These are phyloP conservation scores for Premnoplex brunnescens DNA, from an alignment of 2,797 vertebrate genomes.

Conservation along the genomic window DNA sequence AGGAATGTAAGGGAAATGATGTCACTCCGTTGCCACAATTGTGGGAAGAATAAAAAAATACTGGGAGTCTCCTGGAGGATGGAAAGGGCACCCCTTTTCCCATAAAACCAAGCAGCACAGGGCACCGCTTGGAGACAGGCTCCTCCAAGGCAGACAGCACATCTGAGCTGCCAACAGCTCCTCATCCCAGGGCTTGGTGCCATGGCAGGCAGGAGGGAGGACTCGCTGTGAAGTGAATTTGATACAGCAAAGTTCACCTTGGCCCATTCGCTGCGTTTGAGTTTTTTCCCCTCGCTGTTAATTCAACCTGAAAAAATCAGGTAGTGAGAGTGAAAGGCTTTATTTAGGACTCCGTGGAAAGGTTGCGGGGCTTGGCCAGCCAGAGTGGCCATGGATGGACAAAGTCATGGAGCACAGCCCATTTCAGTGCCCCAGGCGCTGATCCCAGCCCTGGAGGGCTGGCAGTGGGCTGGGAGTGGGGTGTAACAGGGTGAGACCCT, in stretches of 20 bases:
- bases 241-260: not conserved
- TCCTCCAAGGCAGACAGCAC: not conserved
- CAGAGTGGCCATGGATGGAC: not conserved
- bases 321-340: not conserved
- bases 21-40: not conserved
- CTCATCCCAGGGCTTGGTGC: not conserved
- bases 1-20: not conserved
- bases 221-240: not conserved
- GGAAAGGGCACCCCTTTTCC: not conserved
- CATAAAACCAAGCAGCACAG: rapidly evolving
- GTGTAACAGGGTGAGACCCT: no score
- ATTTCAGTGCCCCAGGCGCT: not conserved
- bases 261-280: not conserved
- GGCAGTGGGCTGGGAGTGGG: no score
- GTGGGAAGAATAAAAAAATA: not conserved
- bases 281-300: not conserved
- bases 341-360: not conserved
- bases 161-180: not conserved
- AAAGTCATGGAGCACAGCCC: not conserved
- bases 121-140: not conserved
- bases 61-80: not conserved
- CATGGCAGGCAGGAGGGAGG: not conserved
- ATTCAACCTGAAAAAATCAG: not conserved
- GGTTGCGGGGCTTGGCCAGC: not conserved
- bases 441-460: no score